A percentile compares a stretch with the other conserved stretches of the same genome.
Conservation (phyloP, 2,113 vertebrate species). For the Paradoxurus hermaphroditus region DNA sequence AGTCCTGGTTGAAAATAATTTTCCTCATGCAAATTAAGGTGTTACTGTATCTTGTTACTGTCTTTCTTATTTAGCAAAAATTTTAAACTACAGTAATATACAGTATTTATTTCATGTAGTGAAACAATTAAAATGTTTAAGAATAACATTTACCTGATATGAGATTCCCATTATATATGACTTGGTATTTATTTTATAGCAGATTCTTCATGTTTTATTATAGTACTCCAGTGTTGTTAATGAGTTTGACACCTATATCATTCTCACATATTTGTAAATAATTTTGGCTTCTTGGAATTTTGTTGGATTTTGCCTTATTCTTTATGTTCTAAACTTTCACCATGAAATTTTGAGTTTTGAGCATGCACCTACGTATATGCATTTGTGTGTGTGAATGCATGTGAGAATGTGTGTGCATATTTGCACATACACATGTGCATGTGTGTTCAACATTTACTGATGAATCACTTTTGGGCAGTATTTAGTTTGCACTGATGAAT, state of each 20-base stretch:
- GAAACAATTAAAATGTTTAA: not conserved
- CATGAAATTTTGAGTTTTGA: not conserved
- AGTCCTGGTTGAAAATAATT: not conserved
- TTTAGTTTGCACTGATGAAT: not conserved
- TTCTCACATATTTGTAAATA: not conserved
- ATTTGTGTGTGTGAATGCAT: not conserved
- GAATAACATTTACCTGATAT: not conserved
- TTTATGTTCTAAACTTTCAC: not conserved
- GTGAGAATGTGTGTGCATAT: not conserved
- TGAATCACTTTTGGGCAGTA: not conserved
- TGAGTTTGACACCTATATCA: not conserved
- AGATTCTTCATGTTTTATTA: not conserved
- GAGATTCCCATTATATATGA: not conserved
- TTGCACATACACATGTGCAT: not conserved
- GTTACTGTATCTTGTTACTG: not conserved
- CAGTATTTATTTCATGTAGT: not conserved
- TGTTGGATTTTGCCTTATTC: not conserved
- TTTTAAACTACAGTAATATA: not conserved
- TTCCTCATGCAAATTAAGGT: not conserved
- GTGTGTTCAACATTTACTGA: not conserved
- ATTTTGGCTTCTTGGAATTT: not conserved
- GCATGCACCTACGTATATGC: not conserved
- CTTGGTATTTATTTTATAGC: not conserved
- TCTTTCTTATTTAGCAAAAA: not conserved
- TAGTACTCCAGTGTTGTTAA: not conserved